These are phyloP conservation scores for Hiodon tergisus DNA, from an alignment of 2,113 vertebrate genomes.

Conservation along the genomic window DNA sequence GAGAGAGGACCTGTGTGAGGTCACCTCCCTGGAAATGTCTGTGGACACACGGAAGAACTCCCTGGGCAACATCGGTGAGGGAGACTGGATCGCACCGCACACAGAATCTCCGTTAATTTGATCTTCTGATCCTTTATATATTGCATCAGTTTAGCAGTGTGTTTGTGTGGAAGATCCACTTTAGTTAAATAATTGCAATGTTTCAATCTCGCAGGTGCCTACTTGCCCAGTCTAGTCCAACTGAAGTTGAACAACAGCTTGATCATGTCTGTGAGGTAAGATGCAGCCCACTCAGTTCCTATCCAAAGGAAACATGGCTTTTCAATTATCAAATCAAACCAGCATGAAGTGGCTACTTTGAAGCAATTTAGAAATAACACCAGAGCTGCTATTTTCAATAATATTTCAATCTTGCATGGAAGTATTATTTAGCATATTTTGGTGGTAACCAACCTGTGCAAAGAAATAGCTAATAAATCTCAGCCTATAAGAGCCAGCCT, in stretches of 20 bases:
- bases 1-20: conserved; percentile 62
- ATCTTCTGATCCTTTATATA: neutral
- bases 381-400: no score
- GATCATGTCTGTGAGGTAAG: conserved; percentile 83
- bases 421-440: no score
- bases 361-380: no score
- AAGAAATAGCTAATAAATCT: no score
- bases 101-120: neutral
- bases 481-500: no score
- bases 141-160: conserved; percentile 23
- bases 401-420: no score
- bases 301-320: neutral
- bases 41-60: conserved; percentile 75
- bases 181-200: conserved; percentile 14
- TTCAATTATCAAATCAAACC: no score
- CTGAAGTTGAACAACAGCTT: conserved; percentile 86
- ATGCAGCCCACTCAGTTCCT: conserved; percentile 17
- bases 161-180: neutral
- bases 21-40: conserved; percentile 71
- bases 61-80: conserved; percentile 86
- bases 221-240: conserved; percentile 78
- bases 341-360: no score
- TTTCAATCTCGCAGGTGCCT: conserved; percentile 64
- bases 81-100: neutral
- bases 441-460: no score